These are phyloP conservation scores for Chelmon rostratus DNA, from an alignment of 2,797 vertebrate species.

Conservation along the genomic window DNA sequence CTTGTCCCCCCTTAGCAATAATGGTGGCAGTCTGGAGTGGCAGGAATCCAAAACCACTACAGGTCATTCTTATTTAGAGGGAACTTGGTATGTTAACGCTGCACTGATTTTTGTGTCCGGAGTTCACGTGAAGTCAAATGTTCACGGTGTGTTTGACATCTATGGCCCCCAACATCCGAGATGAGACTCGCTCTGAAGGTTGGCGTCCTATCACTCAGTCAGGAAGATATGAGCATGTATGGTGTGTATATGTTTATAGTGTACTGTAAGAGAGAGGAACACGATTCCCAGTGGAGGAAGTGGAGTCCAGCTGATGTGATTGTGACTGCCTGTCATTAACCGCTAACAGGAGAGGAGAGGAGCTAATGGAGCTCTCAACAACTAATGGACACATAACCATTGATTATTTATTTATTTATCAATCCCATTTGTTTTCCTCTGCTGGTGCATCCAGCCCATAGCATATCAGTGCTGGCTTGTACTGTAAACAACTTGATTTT, in stretches of 20 bases:
- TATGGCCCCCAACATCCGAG: background rate
- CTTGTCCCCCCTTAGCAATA: constrained; percentile 14
- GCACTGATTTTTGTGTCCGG: background rate
- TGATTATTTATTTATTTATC: constrained; percentile 86
- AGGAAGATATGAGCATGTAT: constrained; percentile 25
- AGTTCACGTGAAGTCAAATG: background rate
- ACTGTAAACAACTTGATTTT: constrained; percentile 68
- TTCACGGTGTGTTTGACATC: background rate
- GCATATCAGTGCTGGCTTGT: constrained; percentile 47
- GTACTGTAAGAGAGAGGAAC: constrained; percentile 50
- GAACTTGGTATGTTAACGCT: background rate
- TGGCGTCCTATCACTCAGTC: background rate
- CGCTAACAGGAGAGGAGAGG: constrained; percentile 78
- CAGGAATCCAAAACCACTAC: constrained; percentile 27
- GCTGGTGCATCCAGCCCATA: constrained; percentile 62
- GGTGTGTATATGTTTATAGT: constrained; percentile 43
- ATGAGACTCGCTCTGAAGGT: background rate
- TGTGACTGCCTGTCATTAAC: constrained; percentile 84
- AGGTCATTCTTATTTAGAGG: constrained; percentile 19
- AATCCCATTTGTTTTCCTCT: constrained; percentile 76
- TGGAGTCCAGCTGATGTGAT: constrained; percentile 84
- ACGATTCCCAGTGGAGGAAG: constrained; percentile 82
- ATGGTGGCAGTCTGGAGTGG: constrained; percentile 47
- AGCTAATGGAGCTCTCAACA: constrained; percentile 88
- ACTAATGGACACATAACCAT: constrained; percentile 86